Evolutionary conservation across 2,797 vertebrate genomes (phyloP).

Genomic region (Siniperca obscura): DNA sequence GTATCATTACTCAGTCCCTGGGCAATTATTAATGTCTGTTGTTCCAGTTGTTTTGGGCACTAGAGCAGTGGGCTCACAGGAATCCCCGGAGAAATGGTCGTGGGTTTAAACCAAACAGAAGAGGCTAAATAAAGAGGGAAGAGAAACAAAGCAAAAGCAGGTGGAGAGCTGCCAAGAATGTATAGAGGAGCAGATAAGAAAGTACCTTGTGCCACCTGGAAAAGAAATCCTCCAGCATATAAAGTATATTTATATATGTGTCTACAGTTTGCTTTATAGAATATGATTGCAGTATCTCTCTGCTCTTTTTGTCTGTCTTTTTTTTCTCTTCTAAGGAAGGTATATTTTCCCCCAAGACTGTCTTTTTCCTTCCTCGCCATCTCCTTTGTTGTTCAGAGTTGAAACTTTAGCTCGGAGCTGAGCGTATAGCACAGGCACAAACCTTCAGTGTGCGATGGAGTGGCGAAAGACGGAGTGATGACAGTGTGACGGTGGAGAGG

Average conservation of each 20-base stretch:
- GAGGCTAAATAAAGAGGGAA: conserved; percentile 48
- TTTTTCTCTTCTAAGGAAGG: conserved; percentile 17
- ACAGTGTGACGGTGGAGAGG: conserved; percentile 37
- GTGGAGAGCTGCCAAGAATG: conserved; percentile 41
- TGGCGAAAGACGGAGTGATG: conserved; percentile 28
- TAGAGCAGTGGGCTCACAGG: conserved; percentile 30
- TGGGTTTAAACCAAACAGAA: conserved; percentile 41
- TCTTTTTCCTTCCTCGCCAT: conserved; percentile 11
- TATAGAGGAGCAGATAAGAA: conserved; percentile 46
- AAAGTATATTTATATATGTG: conserved; percentile 45
- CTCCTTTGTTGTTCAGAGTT: conserved; percentile 40
- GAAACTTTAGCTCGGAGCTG: conserved; percentile 39
- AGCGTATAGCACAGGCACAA: conserved; percentile 11
- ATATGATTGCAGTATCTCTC: conserved; percentile 28
- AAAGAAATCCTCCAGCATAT: conserved; percentile 14
- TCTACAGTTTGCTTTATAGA: conserved; percentile 47
- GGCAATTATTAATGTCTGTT: conserved; percentile 75
- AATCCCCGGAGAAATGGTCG: conserved; percentile 60
- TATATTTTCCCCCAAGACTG: conserved; percentile 30
- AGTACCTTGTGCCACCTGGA: conserved; percentile 15
- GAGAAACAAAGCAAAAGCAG: conserved; percentile 37
- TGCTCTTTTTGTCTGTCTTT: conserved; percentile 3
- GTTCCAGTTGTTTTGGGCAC: conserved; percentile 61
- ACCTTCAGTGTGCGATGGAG: conserved; percentile 1
- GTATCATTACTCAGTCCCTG: conserved; percentile 58